phyloP scores from a whole-genome alignment of 2,888 invertebrate genomes.

The Trachelus tabidus region DNA sequence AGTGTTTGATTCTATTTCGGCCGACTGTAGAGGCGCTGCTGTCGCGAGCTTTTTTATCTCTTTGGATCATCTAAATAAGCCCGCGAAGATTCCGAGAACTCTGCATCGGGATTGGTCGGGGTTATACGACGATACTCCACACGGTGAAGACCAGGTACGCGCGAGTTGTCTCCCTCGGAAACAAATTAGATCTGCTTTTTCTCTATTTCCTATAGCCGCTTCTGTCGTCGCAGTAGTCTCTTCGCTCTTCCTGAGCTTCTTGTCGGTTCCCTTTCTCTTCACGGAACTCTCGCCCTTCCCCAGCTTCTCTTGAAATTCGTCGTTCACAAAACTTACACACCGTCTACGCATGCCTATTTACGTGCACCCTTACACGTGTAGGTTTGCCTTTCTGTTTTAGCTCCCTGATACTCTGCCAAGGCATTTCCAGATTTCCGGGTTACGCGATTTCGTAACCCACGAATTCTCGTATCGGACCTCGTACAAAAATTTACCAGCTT shows the following conservation, averaged over 20 bases:
- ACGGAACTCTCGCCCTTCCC: neutral
- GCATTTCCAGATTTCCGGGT: neutral
- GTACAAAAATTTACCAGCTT: neutral
- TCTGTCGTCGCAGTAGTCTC: neutral
- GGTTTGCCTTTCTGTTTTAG: neutral
- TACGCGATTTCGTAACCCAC: neutral
- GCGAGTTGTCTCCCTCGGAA: neutral
- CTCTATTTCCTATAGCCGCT: neutral
- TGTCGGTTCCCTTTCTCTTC: neutral
- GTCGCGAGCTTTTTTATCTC: conserved; percentile 19
- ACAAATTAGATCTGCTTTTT: neutral
- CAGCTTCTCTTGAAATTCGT: neutral
- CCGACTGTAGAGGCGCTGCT: conserved; percentile 10
- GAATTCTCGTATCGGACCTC: neutral
- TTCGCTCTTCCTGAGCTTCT: neutral
- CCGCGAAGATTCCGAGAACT: conserved; percentile 41
- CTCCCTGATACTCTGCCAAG: neutral
- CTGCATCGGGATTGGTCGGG: conserved; percentile 23
- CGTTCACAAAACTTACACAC: neutral
- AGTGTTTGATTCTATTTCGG: conserved; percentile 31
- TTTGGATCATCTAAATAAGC: conserved; percentile 28
- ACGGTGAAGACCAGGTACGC: neutral
- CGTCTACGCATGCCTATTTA: neutral
- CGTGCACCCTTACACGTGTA: neutral
- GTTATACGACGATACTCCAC: neutral